These are phyloP conservation scores for Belgica antarctica DNA, from an alignment of 2,888 invertebrate species.

Conservation along the genomic window DNA sequence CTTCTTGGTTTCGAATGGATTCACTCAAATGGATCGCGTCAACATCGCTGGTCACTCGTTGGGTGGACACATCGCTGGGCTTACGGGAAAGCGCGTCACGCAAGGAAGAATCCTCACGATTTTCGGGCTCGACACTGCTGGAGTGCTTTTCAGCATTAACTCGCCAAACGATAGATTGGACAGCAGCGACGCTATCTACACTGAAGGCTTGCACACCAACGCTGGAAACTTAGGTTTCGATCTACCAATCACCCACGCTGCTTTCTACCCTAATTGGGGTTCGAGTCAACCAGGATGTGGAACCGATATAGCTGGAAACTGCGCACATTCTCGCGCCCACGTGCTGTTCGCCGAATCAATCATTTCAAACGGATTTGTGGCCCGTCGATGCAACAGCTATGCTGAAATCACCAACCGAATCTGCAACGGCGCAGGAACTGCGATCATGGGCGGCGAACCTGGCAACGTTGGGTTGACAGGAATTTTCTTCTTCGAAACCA, in stretches of 20 bases:
- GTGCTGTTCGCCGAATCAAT: slow-evolving; percentile 37
- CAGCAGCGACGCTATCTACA: slow-evolving; percentile 27
- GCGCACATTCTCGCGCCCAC: slow-evolving; percentile 40
- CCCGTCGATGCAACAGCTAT: slow-evolving; percentile 7
- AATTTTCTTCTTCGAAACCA: slow-evolving; percentile 50
- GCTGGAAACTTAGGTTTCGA: slow-evolving; percentile 19
- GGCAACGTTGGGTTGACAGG: slow-evolving; percentile 49
- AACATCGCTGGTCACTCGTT: slow-evolving; percentile 53
- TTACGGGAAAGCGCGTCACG: slow-evolving; percentile 58
- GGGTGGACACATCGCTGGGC: slow-evolving; percentile 59
- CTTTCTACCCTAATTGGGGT: slow-evolving; percentile 33
- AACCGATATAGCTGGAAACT: slow-evolving; percentile 41
- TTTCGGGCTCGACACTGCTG: slow-evolving; percentile 49
- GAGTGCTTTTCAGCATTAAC: slow-evolving; percentile 15
- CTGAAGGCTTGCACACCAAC: slow-evolving; percentile 27
- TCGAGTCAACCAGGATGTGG: slow-evolving; percentile 29
- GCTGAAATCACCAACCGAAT: slow-evolving; percentile 8
- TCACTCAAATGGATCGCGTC: slow-evolving; percentile 5
- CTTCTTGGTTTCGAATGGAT: slow-evolving; percentile 29
- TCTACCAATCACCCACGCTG: not conserved
- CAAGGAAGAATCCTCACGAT: slow-evolving; percentile 58
- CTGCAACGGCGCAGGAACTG: slow-evolving; percentile 35
- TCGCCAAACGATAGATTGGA: slow-evolving; percentile 4
- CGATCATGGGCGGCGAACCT: slow-evolving; percentile 33
- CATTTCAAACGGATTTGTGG: slow-evolving; percentile 25